Conservation (phyloP, 2,797 vertebrate genomes). For the Malurus splendens region DNA sequence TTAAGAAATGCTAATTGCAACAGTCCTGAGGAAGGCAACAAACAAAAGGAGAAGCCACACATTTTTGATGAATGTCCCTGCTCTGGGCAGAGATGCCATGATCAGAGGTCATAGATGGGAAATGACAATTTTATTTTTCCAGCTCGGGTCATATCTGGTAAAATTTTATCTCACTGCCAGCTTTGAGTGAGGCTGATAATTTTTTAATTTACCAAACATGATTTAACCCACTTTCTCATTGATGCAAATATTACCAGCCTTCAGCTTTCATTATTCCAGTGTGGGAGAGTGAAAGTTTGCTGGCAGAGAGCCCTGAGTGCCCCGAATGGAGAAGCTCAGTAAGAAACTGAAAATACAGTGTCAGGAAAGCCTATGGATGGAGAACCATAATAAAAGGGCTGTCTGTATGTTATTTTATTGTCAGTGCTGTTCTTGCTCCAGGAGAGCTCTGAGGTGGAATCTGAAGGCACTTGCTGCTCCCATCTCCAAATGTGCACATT, state of each 20-base stretch:
- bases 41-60: not conserved
- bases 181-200: not conserved
- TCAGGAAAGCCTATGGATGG: not conserved
- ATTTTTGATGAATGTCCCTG: not conserved
- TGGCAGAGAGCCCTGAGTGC: not conserved
- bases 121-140: not conserved
- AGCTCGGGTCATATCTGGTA: not conserved
- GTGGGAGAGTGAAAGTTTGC: not conserved
- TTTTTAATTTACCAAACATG: not conserved
- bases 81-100: not conserved
- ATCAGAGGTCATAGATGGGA: not conserved
- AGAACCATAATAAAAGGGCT: not conserved
- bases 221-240: not conserved
- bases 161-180: not conserved
- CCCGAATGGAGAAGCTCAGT: not conserved
- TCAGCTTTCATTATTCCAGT: not conserved
- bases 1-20: conserved; percentile 45
- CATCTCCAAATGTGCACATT: not conserved
- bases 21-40: conserved; percentile 12
- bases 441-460: not conserved
- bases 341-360: not conserved
- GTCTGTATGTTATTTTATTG: not conserved
- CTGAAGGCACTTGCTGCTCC: not conserved
- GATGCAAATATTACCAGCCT: not conserved
- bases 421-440: not conserved